phyloP scores from a whole-genome alignment of 2,888 invertebrate genomes.

The Carterocephalus palaemon region DNA sequence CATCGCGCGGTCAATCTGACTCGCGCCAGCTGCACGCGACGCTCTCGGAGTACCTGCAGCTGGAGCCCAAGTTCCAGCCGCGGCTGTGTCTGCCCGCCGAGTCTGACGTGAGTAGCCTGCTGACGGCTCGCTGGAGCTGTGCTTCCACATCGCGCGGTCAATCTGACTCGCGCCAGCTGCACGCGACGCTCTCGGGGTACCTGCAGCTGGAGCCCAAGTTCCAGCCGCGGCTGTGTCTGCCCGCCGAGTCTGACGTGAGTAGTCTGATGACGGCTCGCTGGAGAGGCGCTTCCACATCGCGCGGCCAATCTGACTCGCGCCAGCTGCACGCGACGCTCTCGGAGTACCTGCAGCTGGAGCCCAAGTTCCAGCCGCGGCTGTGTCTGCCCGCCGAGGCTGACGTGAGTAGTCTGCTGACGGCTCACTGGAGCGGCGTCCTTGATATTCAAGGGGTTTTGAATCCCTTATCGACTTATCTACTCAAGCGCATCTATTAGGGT shows the following conservation, averaged over 20 bases:
- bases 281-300: slow-evolving; percentile 30
- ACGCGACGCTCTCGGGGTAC: slow-evolving; percentile 82
- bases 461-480: too few relatives aligned
- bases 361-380: slow-evolving; percentile 84
- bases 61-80: slow-evolving; percentile 86
- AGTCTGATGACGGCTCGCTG: too few relatives aligned
- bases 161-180: slow-evolving; percentile 57
- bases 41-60: slow-evolving; percentile 83
- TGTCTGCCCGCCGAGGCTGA: slow-evolving; percentile 81
- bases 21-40: slow-evolving; percentile 71
- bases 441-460: too few relatives aligned
- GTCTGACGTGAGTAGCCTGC: slow-evolving; percentile 77
- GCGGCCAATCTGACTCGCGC: slow-evolving; percentile 43
- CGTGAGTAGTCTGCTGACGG: slow-evolving; percentile 74
- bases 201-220: slow-evolving; percentile 84
- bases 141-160: slow-evolving; percentile 33
- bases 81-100: slow-evolving; percentile 81
- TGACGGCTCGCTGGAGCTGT: too few relatives aligned
- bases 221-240: slow-evolving; percentile 83
- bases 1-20: slow-evolving; percentile 35
- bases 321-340: slow-evolving; percentile 78
- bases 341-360: slow-evolving; percentile 83
- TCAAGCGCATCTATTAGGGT: too few relatives aligned
- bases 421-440: too few relatives aligned
- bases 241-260: slow-evolving; percentile 80